Base-by-base conservation (phyloP, 1,140 invertebrate species). In the Piezodorus guildinii region DNA sequence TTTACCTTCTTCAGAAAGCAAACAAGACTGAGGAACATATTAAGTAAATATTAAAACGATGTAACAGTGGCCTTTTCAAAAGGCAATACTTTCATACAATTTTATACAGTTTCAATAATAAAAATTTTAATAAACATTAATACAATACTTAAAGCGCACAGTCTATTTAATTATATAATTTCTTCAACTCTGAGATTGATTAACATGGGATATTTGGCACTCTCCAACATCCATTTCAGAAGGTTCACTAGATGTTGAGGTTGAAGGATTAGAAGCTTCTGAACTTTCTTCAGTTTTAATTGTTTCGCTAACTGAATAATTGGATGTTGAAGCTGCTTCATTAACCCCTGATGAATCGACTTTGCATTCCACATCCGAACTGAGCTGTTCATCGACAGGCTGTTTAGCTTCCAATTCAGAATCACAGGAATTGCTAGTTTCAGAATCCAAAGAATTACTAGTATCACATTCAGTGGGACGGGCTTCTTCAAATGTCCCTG, bases 151-250 rank as follows among this genome's bases (percentile, higher is more conserved):
- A 19, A 21, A 49, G 19, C 46, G 19, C 19, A 49, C 52, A 39
- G 34, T 39, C 34, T 39, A 39, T 39, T 39, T 39, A 39, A 10
- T 39, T 39, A 39, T 10, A 39, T 10, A 10, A 39, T 39, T 39
- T 39, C 3, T 39, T 56, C 30, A 63, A 34, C 46, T 27, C 17
- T 63, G 21, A 30, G 62, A 43, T 27, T 27, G 46, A 23, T 58
- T 34, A 19, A 19, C 51, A 14, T 45, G 19, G 10, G 63, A 58
- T 16, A 56, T 39, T 64, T 58, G 54, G 39, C 63, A 58, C 54
- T 64, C 52, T 12, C 49, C 63, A 27, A 64, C 54, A 16, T 64
- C 63, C 63, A 64, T 58, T 10, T 54, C 46, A 51, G 23, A 25
- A 21, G 62, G 27, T 52, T 63, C 39, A 21, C 43, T 12, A 12